Percentiles rank a stretch among this genome's conserved stretches.
These are phyloP conservation scores for Actinia tenebrosa DNA, from an alignment of 64 coral and sea anemone species.

Conservation along the genomic window DNA sequence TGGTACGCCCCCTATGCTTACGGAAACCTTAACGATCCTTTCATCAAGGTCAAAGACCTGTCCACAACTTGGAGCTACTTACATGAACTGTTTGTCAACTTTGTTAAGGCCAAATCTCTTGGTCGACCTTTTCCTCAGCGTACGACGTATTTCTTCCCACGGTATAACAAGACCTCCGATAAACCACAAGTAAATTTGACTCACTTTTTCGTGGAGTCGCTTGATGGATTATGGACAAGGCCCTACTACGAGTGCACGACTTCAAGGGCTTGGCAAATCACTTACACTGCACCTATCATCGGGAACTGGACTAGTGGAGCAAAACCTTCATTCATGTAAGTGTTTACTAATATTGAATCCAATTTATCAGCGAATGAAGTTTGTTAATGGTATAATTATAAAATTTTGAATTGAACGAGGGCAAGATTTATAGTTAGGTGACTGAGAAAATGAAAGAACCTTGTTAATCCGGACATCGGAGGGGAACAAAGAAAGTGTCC, in stretches of 20 bases:
- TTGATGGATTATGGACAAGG: slow-evolving; percentile 76
- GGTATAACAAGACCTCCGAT: slow-evolving; percentile 27
- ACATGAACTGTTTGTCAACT: slow-evolving; percentile 63
- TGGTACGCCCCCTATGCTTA: slow-evolving; percentile 81
- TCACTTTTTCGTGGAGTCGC: slow-evolving; percentile 67
- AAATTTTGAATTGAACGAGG: no score
- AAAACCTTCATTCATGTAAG: slow-evolving; percentile 72
- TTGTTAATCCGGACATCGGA: no score
- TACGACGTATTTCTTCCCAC: slow-evolving; percentile 52
- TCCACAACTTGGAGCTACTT: slow-evolving; percentile 76
- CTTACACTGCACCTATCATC: slow-evolving; percentile 62
- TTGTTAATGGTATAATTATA: not conserved
- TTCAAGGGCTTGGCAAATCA: slow-evolving; percentile 58
- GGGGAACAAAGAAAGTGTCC: no score
- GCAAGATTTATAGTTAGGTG: no score
- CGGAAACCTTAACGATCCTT: slow-evolving; percentile 55
- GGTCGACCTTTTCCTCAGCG: slow-evolving; percentile 55
- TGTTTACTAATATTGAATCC: not conserved
- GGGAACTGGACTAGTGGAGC: slow-evolving; percentile 56
- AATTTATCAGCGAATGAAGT: not conserved
- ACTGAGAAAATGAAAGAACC: no score
- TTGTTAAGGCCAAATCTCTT: slow-evolving; percentile 48
- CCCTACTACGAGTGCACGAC: slow-evolving; percentile 85
- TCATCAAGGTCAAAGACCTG: slow-evolving; percentile 83
- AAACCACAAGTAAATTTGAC: slow-evolving; percentile 26